A percentile compares a stretch with the other conserved stretches of the same genome.
Conservation (phyloP, 2,797 vertebrate genomes). For the Pseudomugil tenellus region DNA sequence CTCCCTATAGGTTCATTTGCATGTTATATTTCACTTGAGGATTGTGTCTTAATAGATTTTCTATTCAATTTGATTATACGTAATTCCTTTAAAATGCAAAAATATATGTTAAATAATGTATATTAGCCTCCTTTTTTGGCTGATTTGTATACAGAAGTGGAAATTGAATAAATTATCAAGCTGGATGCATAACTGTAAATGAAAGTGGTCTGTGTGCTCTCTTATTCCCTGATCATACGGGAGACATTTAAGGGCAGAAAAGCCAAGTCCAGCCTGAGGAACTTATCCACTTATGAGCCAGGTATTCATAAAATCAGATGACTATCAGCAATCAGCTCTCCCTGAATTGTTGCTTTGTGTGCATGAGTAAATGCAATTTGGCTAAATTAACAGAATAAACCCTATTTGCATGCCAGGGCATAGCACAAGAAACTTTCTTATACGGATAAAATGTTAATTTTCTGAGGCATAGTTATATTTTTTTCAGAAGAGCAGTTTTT, state of each 20-base stretch:
- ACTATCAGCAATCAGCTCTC: conserved; percentile 4
- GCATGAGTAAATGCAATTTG: conserved; percentile 20
- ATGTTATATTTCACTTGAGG: background rate
- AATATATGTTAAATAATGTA: background rate
- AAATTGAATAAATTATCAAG: background rate
- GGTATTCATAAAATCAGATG: conserved; percentile 13
- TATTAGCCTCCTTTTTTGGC: background rate
- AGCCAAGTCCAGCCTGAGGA: background rate
- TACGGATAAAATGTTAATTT: conserved; percentile 5
- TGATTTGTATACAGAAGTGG: background rate
- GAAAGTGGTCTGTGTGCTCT: background rate
- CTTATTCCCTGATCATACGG: background rate
- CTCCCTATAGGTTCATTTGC: background rate
- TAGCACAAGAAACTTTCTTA: background rate
- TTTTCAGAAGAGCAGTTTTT: conserved; percentile 18
- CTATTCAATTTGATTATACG: background rate
- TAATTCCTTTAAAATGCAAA: background rate
- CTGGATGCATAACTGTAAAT: background rate
- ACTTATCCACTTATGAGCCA: conserved; percentile 1
- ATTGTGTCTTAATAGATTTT: background rate
- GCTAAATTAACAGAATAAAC: conserved; percentile 3
- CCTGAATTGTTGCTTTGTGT: conserved; percentile 1
- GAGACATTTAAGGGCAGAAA: background rate
- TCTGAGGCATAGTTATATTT: background rate
- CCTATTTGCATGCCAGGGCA: background rate